Evolutionary conservation across 30 jellyfish, hydroid and myxozoan genomes (phyloP), one percentile per base, ranked within the genome.

Genomic region (Aurelia aurita): DNA sequence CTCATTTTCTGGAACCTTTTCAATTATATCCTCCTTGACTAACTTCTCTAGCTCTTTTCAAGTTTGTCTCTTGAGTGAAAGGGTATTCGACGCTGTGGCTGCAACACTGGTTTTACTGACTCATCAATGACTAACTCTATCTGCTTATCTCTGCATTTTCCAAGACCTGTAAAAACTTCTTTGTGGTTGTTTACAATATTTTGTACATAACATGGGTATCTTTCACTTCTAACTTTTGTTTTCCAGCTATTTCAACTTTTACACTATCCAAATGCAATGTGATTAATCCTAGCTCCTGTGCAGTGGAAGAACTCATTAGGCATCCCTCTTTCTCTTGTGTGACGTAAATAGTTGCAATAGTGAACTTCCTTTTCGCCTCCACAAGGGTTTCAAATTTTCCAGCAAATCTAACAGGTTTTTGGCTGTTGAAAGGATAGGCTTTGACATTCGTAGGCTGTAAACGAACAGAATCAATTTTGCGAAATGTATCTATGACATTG

Each of bases 401-500:
- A 15, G 26, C 26, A 13, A 59, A 8, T 59, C 23, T 59, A 9
- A 59, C 65, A 5, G 82, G 82, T 69, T 69, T 44, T 69, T 5
- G 16, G 29, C 31, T 29, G 25, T 69, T 69, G 53, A 28, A 69
- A 4, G 82, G 65, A 21, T 21, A 69, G 14, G 82, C 82, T 69
- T 69, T 69, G 9, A 69, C 64, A 5, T 18, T 69, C 13, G 82
- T 69, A 5, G 13, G 13, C 82, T 69, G 60, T 35, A 69, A 35
- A n/a, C 18, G 15, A 15, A 69, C 66, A 35, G 47, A 6, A 5
- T 74, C 28, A 12, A 74, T 74, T 46, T 74, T 57, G 34, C 28
- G 16, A 57, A n/a, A 49, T 3, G 86, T 74, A 51, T 74, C 76
- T 5, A 74, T 74, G 21, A 74, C 54, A 29, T 74, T 74, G 43